Conservation (phyloP, 2,113 vertebrate species). For the Zapornia atra region DNA sequence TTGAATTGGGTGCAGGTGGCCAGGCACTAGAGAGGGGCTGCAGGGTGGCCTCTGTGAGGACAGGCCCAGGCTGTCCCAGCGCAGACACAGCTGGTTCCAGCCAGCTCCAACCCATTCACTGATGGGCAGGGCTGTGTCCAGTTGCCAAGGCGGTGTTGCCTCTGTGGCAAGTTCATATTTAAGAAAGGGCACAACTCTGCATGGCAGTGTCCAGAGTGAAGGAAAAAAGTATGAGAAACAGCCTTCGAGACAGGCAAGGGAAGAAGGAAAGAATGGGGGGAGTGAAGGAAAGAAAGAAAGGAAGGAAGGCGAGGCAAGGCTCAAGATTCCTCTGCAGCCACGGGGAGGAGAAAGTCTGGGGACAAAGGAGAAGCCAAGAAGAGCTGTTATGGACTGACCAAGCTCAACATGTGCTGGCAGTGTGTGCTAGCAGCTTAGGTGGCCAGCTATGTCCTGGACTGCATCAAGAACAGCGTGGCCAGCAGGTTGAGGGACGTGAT, state of each 20-base stretch:
- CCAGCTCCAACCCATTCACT: rapidly evolving
- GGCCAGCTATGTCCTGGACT: too few species aligned
- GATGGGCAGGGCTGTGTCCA: neutral
- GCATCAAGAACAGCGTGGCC: too few species aligned
- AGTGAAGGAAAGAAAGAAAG: too few species aligned
- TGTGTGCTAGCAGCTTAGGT: too few species aligned
- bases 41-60: neutral
- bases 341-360: neutral
- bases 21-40: too few species aligned
- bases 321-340: neutral
- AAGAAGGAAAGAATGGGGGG: neutral
- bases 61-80: neutral
- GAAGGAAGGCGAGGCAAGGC: rapidly evolving
- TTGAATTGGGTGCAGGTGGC: too few species aligned
- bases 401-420: too few species aligned
- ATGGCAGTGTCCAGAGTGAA: rapidly evolving
- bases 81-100: rapidly evolving
- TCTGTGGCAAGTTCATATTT: neutral
- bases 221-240: neutral
- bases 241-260: neutral
- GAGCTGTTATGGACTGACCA: neutral
- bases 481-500: too few species aligned
- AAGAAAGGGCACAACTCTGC: neutral
- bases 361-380: neutral
- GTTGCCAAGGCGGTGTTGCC: rapidly evolving